These are phyloP conservation scores for Drosophila funebris DNA, from an alignment of 1,140 invertebrate genomes.

Conservation along the genomic window DNA sequence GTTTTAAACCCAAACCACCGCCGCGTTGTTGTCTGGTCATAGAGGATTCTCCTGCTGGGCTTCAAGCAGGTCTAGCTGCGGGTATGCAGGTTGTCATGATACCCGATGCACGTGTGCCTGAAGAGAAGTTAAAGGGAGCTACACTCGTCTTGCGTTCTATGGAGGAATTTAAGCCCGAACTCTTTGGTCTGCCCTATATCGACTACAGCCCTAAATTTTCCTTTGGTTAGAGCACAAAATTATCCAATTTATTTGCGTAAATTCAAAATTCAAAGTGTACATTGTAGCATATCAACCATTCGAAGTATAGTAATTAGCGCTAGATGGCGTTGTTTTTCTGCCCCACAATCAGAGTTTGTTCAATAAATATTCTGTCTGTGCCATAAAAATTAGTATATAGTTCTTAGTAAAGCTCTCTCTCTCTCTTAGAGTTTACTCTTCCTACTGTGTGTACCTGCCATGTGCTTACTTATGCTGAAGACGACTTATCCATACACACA, in stretches of 20 bases:
- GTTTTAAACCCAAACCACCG: conserved; percentile 90
- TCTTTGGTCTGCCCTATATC: conserved; percentile 90
- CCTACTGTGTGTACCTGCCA: too few species aligned
- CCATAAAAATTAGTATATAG: too few species aligned
- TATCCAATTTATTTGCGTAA: background rate
- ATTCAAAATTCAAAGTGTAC: too few species aligned
- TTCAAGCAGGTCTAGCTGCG: conserved; percentile 90
- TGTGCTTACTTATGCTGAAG: too few species aligned
- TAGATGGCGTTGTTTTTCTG: too few species aligned
- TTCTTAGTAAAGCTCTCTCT: too few species aligned
- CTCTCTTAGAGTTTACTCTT: too few species aligned
- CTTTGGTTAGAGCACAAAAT: conserved; percentile 9
- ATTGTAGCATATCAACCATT: too few species aligned
- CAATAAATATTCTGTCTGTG: too few species aligned
- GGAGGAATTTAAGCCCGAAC: conserved; percentile 92
- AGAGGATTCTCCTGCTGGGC: conserved; percentile 96
- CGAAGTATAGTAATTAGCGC: too few species aligned
- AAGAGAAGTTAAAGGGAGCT: conserved; percentile 79
- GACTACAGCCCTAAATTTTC: conserved; percentile 5
- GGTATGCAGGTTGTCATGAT: conserved; percentile 97
- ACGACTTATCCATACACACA: too few species aligned
- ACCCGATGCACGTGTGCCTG: background rate
- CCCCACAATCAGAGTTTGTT: too few species aligned
- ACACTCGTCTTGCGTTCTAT: conserved; percentile 90
- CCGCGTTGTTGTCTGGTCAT: conserved; percentile 93